Percentiles rank a stretch among this genome's conserved stretches.
Evolutionary conservation across 1,140 invertebrate species (phyloP).

Genomic region (Chionoecetes opilio): DNA sequence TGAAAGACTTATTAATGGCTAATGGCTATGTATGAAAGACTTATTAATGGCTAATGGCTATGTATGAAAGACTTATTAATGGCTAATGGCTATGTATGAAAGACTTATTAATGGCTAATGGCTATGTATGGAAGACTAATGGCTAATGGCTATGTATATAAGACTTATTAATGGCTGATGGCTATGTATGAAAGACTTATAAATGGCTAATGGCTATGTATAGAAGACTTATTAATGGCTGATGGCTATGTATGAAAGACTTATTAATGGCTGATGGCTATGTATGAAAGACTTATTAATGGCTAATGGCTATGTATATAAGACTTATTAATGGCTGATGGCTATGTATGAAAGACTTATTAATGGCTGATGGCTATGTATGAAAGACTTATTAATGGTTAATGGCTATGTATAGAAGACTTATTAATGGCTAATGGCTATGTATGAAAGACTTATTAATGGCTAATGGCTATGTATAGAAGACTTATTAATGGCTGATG

Average conservation of each 20-base stretch:
- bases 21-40: not conserved
- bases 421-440: too few species aligned
- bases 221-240: not conserved
- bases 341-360: not conserved
- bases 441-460: conserved; percentile 15
- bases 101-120: too few species aligned
- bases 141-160: not conserved
- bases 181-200: conserved; percentile 11
- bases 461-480: not conserved
- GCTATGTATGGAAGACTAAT: conserved; percentile 11
- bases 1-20: conserved; percentile 1
- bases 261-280: too few species aligned
- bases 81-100: not conserved
- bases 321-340: not conserved
- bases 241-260: not conserved
- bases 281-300: conserved; percentile 15
- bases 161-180: too few species aligned
- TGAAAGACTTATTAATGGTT: not conserved
- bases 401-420: not conserved
- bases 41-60: too few species aligned
- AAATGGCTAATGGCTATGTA: not conserved
- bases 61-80: conserved; percentile 15
- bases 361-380: too few species aligned
- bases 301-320: not conserved
- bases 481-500: not conserved